These are phyloP conservation scores for Albula glossodonta DNA, from an alignment of 2,113 vertebrate genomes.

Conservation along the genomic window DNA sequence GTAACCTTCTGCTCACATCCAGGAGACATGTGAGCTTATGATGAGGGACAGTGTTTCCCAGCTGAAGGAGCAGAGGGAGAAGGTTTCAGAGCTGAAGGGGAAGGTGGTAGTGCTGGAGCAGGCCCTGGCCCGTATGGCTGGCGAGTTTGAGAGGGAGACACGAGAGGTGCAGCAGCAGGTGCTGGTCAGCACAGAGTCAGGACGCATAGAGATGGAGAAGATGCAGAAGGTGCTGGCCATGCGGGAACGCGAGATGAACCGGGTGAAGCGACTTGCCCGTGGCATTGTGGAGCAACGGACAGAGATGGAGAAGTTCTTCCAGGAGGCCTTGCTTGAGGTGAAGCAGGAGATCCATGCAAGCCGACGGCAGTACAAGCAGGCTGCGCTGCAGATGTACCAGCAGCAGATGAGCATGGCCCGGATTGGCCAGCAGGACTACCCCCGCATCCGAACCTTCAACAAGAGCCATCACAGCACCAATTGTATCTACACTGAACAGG, in stretches of 20 bases:
- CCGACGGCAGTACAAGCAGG: constrained; percentile 71
- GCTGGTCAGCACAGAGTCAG: constrained; percentile 55
- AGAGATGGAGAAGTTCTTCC: constrained; percentile 81
- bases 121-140: constrained; percentile 50
- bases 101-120: constrained; percentile 70
- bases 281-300: constrained; percentile 76
- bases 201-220: constrained; percentile 69
- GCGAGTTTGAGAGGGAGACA: constrained; percentile 59
- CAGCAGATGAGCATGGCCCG: constrained; percentile 70
- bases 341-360: constrained; percentile 73
- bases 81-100: constrained; percentile 63
- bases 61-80: constrained; percentile 64
- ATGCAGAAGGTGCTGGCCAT: constrained; percentile 72
- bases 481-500: constrained; percentile 73
- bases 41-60: constrained; percentile 71
- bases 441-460: constrained; percentile 77
- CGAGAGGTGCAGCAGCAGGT: constrained; percentile 46
- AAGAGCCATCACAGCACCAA: constrained; percentile 79
- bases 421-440: constrained; percentile 71
- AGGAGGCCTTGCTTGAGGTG: constrained; percentile 76
- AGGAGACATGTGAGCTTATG: constrained; percentile 74
- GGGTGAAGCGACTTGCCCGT: constrained; percentile 72
- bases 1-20: not conserved
- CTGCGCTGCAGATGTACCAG: constrained; percentile 71
- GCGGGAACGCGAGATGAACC: constrained; percentile 76